Conservation (phyloP, 2,797 vertebrate genomes). For the Schizopygopsis malacanthus region DNA sequence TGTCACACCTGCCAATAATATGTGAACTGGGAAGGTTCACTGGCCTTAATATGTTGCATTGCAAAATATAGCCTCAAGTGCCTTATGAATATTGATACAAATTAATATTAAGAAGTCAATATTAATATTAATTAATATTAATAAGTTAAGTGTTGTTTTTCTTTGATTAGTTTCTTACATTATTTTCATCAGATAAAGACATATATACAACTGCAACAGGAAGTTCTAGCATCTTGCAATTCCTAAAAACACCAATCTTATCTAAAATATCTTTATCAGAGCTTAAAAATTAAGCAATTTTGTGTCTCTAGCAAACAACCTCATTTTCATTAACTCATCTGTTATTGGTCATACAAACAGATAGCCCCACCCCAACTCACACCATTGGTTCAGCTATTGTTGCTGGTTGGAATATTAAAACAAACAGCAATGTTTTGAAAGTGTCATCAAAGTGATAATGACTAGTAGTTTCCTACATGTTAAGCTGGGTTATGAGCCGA, state of each 20-base stretch:
- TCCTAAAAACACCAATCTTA: background rate
- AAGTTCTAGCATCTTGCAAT: background rate
- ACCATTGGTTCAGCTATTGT: background rate
- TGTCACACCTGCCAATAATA: background rate
- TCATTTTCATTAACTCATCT: background rate
- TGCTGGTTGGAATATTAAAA: background rate
- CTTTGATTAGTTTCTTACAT: background rate
- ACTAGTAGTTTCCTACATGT: background rate
- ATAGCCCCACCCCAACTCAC: background rate
- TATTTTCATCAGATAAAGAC: background rate
- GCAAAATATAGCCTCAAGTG: background rate
- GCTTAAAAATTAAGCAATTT: background rate
- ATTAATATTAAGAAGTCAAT: too few species aligned
- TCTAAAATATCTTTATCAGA: background rate
- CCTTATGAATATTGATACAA: background rate
- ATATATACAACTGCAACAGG: background rate
- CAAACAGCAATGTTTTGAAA: background rate
- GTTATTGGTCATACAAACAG: background rate
- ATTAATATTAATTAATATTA: too few species aligned
- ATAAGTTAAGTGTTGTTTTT: background rate
- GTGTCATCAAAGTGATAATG: background rate
- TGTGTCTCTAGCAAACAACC: background rate
- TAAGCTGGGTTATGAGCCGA: background rate
- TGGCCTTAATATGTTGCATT: background rate
- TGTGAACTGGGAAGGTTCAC: background rate